phyloP scores from a whole-genome alignment of 1,140 invertebrate genomes.

The Drosophila sproati region DNA sequence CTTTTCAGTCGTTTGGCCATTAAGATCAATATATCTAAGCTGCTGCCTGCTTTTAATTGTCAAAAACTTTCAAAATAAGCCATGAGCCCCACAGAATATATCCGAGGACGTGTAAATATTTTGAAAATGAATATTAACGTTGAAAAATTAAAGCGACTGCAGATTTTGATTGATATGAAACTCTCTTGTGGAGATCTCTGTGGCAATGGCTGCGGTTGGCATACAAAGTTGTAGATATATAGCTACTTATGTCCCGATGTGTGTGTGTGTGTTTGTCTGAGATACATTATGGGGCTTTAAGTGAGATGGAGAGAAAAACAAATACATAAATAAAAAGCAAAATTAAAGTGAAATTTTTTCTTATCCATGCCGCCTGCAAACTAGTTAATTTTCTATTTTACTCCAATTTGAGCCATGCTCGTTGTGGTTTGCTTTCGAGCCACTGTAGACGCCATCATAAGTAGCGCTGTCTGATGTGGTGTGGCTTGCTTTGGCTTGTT shows the following conservation, averaged over 20 bases:
- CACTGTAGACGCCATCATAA: slow-evolving; percentile 52
- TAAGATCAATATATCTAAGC: too few relatives aligned
- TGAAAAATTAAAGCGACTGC: slow-evolving; percentile 62
- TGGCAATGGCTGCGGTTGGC: slow-evolving; percentile 68
- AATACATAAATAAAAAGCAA: slow-evolving; percentile 83
- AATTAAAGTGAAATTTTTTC: slow-evolving; percentile 83
- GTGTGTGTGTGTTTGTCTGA: slow-evolving; percentile 1
- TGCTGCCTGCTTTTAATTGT: too few relatives aligned
- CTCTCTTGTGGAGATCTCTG: slow-evolving; percentile 50
- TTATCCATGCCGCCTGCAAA: slow-evolving; percentile 62
- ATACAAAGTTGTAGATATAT: slow-evolving; percentile 67
- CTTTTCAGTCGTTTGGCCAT: too few relatives aligned
- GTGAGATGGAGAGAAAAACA: slow-evolving; percentile 76
- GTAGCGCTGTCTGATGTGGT: slow-evolving; percentile 24
- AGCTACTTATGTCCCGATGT: slow-evolving; percentile 14
- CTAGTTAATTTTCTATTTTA: slow-evolving; percentile 84
- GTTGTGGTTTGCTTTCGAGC: slow-evolving; percentile 66
- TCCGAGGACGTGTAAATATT: slow-evolving; percentile 53
- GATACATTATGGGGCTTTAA: slow-evolving; percentile 46
- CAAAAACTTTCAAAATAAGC: too few relatives aligned
- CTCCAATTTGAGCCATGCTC: slow-evolving; percentile 74
- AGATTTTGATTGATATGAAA: slow-evolving; percentile 50
- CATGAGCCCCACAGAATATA: not conserved
- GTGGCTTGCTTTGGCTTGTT: slow-evolving; percentile 9
- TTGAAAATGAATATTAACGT: slow-evolving; percentile 39